These are phyloP conservation scores for Callyntrura guangdongensis DNA, from an alignment of 2,888 invertebrate species.

Conservation along the genomic window DNA sequence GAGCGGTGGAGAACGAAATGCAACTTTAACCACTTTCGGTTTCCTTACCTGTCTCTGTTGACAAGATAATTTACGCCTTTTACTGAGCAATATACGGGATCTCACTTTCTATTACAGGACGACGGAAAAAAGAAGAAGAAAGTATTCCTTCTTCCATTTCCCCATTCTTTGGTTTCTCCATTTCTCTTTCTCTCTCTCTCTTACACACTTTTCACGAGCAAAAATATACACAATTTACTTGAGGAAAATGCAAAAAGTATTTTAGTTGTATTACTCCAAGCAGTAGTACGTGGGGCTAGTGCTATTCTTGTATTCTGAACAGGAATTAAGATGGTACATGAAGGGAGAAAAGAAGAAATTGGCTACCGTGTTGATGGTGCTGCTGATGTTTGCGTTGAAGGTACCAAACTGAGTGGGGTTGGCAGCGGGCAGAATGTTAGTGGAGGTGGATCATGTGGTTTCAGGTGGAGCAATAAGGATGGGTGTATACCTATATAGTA, in stretches of 20 bases:
- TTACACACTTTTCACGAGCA: slow-evolving; percentile 37
- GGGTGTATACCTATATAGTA: background rate
- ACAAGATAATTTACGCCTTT: slow-evolving; percentile 81
- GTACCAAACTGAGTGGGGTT: slow-evolving; percentile 3
- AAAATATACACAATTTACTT: slow-evolving; percentile 48
- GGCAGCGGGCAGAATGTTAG: slow-evolving; percentile 10
- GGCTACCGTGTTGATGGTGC: slow-evolving; percentile 4
- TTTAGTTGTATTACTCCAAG: background rate
- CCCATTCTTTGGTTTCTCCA: slow-evolving; percentile 5
- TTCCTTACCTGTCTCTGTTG: slow-evolving; percentile 81
- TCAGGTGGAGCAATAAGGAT: background rate
- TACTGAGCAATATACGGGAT: slow-evolving; percentile 69
- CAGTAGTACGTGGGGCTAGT: background rate
- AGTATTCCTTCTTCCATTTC: slow-evolving; percentile 58
- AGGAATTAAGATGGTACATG: slow-evolving; percentile 44
- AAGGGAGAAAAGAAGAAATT: slow-evolving; percentile 22
- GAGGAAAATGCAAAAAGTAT: slow-evolving; percentile 52
- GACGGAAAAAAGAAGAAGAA: slow-evolving; percentile 42
- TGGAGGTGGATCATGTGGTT: slow-evolving; percentile 51
- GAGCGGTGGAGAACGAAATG: slow-evolving; percentile 61
- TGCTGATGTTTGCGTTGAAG: background rate
- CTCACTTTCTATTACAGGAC: slow-evolving; percentile 19
- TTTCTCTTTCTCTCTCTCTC: slow-evolving; percentile 6
- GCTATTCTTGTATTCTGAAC: background rate
- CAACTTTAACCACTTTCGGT: slow-evolving; percentile 80